Evolutionary conservation across 2,888 invertebrate species (phyloP).

Genomic region (Biston betularia): DNA sequence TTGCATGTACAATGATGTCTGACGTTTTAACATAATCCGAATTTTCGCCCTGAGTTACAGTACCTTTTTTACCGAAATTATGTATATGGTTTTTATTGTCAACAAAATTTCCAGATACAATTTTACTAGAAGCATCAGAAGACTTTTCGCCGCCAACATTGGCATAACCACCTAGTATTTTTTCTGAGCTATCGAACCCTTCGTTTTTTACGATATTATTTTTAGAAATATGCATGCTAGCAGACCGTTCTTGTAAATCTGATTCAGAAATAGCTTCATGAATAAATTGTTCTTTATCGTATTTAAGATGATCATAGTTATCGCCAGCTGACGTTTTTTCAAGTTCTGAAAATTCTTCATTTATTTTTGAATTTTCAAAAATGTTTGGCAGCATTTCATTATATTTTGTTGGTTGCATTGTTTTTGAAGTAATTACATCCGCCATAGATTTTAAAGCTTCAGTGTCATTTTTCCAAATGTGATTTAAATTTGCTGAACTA

Average conservation of each 20-base stretch:
- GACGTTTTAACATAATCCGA: background rate
- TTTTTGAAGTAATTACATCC: conserved; percentile 10
- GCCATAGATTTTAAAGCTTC: conserved; percentile 20
- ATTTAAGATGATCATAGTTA: background rate
- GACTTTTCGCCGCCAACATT: too few relatives aligned
- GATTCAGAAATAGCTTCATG: background rate
- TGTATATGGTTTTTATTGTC: background rate
- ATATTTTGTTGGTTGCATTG: background rate
- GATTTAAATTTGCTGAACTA: conserved; percentile 20
- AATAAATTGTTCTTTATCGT: background rate
- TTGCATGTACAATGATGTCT: background rate
- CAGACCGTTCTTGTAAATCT: background rate
- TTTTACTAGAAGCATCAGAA: too few relatives aligned
- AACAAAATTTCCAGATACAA: background rate
- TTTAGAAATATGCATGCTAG: background rate
- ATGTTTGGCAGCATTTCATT: background rate
- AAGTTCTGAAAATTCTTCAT: background rate
- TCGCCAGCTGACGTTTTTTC: background rate
- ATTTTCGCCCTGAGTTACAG: background rate
- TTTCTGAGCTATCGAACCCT: background rate
- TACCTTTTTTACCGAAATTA: background rate
- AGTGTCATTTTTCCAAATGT: conserved; percentile 33
- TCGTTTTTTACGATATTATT: background rate
- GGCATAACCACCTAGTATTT: background rate
- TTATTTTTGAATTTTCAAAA: background rate